Evolutionary conservation across 2,113 vertebrate species (phyloP), one percentile per base, ranked within the genome.

Genomic region (Nettapus auritus): DNA sequence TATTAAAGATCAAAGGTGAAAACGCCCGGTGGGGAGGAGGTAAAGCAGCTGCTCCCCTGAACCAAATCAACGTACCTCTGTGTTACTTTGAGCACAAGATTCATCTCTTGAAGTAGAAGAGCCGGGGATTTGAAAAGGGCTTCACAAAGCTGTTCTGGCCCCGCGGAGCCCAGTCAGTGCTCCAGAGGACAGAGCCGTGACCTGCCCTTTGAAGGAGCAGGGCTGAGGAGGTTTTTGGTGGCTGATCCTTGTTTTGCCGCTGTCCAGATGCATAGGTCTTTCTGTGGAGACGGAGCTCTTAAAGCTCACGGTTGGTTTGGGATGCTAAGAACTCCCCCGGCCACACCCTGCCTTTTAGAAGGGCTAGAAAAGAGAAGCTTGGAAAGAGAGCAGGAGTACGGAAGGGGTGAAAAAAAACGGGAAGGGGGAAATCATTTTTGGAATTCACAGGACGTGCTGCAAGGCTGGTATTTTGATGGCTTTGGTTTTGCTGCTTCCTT

Each of bases 401-500:
- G 68, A 33, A 56, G 42, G 60, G 74, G 15, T 38, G 26, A 1
- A 42, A 38, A 31, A 1, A 42, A 33, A 31, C 2, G 48, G 62
- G 79, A 85, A 66, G 23, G 71, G 82, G 82, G 67, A 31, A 64
- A 44, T 21, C 1, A 48, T n/a, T 4, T 53, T 38, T 69, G 88
- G 79, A 66, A 62, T 40, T 38, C 69, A 1, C 34, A 15, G 87
- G 85, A 34, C 1, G 13, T 19, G 69, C 90, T 94, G 5, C 34
- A 3, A 13, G 77, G 81, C 89, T 28, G 26, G 9, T 60, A 7
- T 68, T 76, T 28, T 8, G 11, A 13, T 53, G 59, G 21, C 73
- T 95, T 84, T 82, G 91, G 15, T 36, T 92, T 84, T 38, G 36
- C 60, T 74, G 68, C 59, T 88, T 44, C 38, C 83, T 75, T 21